A percentile compares a stretch with the other conserved stretches of the same genome.
Evolutionary conservation across 2,113 vertebrate species (phyloP).

Genomic region (Narcine bancroftii): DNA sequence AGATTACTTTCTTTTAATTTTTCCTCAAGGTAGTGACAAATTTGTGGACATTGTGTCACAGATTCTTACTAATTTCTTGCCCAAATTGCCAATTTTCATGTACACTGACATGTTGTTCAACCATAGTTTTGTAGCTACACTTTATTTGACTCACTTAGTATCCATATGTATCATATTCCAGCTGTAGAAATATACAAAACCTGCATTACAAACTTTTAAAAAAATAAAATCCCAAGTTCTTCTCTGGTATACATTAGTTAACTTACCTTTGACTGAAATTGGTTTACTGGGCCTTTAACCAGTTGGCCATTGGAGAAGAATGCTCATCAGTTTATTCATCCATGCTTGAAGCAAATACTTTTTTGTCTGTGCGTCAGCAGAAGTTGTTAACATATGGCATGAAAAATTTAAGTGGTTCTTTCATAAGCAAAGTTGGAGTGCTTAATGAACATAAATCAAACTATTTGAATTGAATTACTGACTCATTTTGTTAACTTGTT

Average conservation of each 20-base stretch:
- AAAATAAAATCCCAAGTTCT: not conserved
- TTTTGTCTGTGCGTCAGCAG: not conserved
- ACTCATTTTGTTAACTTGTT: not conserved
- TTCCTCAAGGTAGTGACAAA: not conserved
- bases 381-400: not conserved
- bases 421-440: not conserved
- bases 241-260: not conserved
- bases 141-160: not conserved
- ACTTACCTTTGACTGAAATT: not conserved
- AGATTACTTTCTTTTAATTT: not conserved
- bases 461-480: slow-evolving; percentile 2
- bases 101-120: not conserved
- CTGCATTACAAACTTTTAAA: not conserved
- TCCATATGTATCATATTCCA: not conserved
- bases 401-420: not conserved
- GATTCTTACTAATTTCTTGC: not conserved
- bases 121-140: not conserved
- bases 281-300: not conserved
- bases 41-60: not conserved
- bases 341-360: not conserved
- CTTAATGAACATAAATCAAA: slow-evolving; percentile 1
- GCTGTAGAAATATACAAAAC: not conserved
- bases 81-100: not conserved
- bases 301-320: not conserved
- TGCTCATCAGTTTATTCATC: not conserved